A percentile compares a stretch with the other conserved stretches of the same genome.
phyloP scores from a whole-genome alignment of 1,140 invertebrate genomes.

The Triops longicaudatus region DNA sequence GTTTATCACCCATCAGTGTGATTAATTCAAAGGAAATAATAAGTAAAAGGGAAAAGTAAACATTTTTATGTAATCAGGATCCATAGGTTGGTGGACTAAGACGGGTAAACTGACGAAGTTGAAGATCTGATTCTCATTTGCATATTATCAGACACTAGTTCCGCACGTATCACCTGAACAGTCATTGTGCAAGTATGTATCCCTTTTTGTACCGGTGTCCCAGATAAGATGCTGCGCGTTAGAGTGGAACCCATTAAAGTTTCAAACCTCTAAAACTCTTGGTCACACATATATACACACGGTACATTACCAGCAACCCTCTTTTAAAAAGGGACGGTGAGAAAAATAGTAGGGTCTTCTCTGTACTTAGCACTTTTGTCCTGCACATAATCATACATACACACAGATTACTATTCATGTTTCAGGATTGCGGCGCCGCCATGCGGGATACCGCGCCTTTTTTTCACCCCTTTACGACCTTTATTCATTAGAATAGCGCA shows the following conservation, averaged over 20 bases:
- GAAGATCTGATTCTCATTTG: not conserved
- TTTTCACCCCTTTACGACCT: not conserved
- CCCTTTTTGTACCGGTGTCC: not conserved
- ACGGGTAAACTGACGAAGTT: not conserved
- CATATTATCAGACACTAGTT: not conserved
- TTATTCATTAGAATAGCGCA: constrained; percentile 8
- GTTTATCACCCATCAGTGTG: too few relatives aligned
- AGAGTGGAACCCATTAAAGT: not conserved
- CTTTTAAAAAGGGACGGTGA: not conserved
- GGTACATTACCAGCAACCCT: not conserved
- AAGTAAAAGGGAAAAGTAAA: too few relatives aligned
- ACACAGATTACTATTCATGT: constrained; percentile 1
- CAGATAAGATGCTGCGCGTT: constrained; percentile 1
- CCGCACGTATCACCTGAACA: not conserved
- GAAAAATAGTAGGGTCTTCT: constrained; percentile 4
- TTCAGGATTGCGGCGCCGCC: constrained; percentile 1
- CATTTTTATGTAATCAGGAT: not conserved
- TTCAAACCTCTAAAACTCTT: not conserved
- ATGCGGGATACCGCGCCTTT: not conserved
- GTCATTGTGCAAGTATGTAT: not conserved
- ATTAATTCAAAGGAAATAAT: too few relatives aligned
- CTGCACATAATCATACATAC: not conserved
- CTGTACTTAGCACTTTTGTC: constrained; percentile 2
- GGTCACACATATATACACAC: not conserved
- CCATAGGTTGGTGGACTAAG: not conserved